Percentiles rank a stretch among this genome's conserved stretches.
These are phyloP conservation scores for Paralichthys olivaceus DNA, from an alignment of 2,113 vertebrate genomes.

Conservation along the genomic window DNA sequence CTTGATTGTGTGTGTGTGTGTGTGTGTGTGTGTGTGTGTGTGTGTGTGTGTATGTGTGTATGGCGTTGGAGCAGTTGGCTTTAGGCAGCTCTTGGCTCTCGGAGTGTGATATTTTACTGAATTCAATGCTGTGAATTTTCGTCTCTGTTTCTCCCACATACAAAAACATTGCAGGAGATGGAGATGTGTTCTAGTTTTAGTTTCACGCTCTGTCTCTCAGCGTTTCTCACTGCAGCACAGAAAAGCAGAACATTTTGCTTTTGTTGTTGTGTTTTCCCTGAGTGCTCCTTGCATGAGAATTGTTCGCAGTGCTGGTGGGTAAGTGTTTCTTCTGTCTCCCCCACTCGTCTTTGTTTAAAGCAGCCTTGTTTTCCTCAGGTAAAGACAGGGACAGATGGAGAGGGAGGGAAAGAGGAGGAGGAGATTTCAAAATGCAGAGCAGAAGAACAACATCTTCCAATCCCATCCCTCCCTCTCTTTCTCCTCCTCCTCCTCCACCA, in stretches of 20 bases:
- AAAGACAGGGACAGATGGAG: conserved; percentile 70
- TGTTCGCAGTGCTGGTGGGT: conserved; percentile 55
- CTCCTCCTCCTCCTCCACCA: conserved; percentile 51
- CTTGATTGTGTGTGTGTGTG: too few species aligned
- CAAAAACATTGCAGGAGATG: background rate
- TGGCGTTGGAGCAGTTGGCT: conserved; percentile 35
- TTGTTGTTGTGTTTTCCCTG: background rate
- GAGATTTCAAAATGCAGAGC: conserved; percentile 61
- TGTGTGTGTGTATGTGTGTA: conserved; percentile 2
- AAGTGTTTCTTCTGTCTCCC: conserved; percentile 5
- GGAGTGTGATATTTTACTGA: conserved; percentile 10
- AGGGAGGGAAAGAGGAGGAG: conserved; percentile 60
- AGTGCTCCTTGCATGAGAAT: conserved; percentile 34
- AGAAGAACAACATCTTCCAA: conserved; percentile 63
- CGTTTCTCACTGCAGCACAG: background rate
- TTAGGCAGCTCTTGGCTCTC: conserved; percentile 8
- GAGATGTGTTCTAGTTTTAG: background rate
- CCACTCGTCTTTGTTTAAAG: conserved; percentile 17
- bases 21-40: background rate
- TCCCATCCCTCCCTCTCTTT: conserved; percentile 29
- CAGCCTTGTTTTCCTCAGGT: conserved; percentile 70
- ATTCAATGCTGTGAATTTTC: conserved; percentile 16
- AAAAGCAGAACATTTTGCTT: background rate
- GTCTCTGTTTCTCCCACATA: conserved; percentile 4
- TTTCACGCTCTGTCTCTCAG: background rate